Conservation (phyloP, 2,888 invertebrate genomes). For the Reticulitermes lucifugus region DNA sequence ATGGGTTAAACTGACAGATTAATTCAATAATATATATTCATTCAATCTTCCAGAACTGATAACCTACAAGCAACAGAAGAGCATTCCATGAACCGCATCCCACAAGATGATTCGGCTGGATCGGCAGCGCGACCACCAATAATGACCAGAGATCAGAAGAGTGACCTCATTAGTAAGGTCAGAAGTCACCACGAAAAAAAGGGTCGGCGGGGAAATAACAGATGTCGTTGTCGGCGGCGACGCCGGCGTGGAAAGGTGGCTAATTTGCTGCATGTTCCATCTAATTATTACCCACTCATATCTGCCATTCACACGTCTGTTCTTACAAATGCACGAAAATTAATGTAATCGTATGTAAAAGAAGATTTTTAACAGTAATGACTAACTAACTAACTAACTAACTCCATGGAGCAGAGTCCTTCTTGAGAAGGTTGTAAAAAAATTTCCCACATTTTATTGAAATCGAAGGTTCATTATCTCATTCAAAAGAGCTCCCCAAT, state of each 20-base stretch:
- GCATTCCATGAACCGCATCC: conserved; percentile 4
- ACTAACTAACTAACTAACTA: too few species aligned
- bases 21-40: not conserved
- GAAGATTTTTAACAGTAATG: too few species aligned
- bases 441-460: too few species aligned
- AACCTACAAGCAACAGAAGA: not conserved
- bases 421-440: too few species aligned
- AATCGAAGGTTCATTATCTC: too few species aligned
- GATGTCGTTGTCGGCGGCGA: conserved; percentile 40
- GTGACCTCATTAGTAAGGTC: conserved; percentile 36
- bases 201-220: conserved; percentile 43
- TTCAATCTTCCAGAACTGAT: not conserved
- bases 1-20: not conserved
- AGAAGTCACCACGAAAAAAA: conserved; percentile 39
- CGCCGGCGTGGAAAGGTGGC: conserved; percentile 44
- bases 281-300: not conserved
- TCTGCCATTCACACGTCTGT: not conserved
- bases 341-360: too few species aligned
- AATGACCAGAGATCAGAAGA: not conserved
- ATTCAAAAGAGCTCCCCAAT: too few species aligned
- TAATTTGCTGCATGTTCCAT: conserved; percentile 28
- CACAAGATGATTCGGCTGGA: not conserved
- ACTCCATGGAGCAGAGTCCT: too few species aligned
- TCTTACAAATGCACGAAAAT: not conserved
- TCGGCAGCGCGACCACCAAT: not conserved